These are phyloP conservation scores for Poecilia latipinna DNA, from an alignment of 2,113 vertebrate species.

Conservation along the genomic window DNA sequence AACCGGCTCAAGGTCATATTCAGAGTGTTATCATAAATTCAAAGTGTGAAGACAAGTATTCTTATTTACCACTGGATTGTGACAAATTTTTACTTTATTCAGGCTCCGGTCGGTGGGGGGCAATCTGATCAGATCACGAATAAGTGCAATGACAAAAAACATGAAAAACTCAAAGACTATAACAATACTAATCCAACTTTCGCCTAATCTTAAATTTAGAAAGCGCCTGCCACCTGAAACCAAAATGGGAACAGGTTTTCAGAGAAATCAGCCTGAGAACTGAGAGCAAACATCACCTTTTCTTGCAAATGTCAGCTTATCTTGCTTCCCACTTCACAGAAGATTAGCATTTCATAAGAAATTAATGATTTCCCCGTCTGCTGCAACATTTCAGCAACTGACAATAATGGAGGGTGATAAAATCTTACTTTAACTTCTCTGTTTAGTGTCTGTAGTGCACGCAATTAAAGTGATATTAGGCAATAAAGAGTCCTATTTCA, in stretches of 20 bases:
- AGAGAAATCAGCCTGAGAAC: background rate
- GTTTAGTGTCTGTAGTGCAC: slow-evolving; percentile 5
- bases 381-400: slow-evolving; percentile 14
- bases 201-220: background rate
- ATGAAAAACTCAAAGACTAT: background rate
- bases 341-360: slow-evolving; percentile 52
- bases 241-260: background rate
- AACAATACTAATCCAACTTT: background rate
- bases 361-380: slow-evolving; percentile 36
- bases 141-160: background rate
- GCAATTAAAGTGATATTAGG: slow-evolving; percentile 31
- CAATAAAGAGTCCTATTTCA: slow-evolving; percentile 23
- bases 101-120: too few relatives aligned
- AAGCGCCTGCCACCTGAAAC: background rate
- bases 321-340: slow-evolving; percentile 22
- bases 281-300: background rate
- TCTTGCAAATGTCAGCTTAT: slow-evolving; percentile 37
- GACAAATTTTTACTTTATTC: background rate
- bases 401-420: slow-evolving; percentile 15
- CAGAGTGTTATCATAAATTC: background rate
- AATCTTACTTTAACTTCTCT: slow-evolving; percentile 22
- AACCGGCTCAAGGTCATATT: background rate
- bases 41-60: background rate
- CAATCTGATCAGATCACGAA: background rate
- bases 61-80: background rate